Percentiles rank a stretch among this genome's conserved stretches.
phyloP scores from a whole-genome alignment of 2,113 vertebrate genomes.

The Salvelinus sp. region DNA sequence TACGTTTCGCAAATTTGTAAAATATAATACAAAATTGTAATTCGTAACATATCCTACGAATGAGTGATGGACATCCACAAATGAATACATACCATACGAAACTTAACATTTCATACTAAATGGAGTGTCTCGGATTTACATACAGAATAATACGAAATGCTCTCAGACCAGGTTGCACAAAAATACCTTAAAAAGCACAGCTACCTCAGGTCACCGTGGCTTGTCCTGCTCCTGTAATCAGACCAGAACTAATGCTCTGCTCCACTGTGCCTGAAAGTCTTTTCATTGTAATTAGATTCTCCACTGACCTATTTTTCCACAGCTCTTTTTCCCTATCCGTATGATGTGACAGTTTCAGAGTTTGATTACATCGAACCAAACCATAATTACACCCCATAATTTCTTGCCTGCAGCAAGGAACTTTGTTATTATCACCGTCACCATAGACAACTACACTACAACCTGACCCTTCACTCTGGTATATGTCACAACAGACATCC shows the following conservation, averaged over 20 bases:
- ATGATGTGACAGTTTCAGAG: background rate
- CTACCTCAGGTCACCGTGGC: slow-evolving; percentile 6
- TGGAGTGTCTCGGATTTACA: no score
- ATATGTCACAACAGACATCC: background rate
- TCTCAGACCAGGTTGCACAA: background rate
- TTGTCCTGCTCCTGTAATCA: background rate
- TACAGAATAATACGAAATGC: no score
- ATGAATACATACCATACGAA: no score
- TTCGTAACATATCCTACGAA: no score
- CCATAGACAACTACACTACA: background rate
- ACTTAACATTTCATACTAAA: no score
- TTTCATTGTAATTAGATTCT: slow-evolving; percentile 20
- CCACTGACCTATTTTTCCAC: slow-evolving; percentile 25
- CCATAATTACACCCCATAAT: background rate
- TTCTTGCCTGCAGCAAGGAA: background rate
- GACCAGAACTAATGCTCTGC: slow-evolving; percentile 4
- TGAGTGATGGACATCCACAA: no score
- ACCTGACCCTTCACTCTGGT: background rate
- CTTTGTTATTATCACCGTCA: background rate
- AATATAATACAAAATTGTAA: no score
- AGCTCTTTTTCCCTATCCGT: background rate
- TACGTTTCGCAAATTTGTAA: no score
- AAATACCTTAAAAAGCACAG: background rate
- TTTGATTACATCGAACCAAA: background rate
- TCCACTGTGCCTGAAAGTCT: background rate